phyloP scores from a whole-genome alignment of 2,113 vertebrate genomes.

The Antechinus flavipes region DNA sequence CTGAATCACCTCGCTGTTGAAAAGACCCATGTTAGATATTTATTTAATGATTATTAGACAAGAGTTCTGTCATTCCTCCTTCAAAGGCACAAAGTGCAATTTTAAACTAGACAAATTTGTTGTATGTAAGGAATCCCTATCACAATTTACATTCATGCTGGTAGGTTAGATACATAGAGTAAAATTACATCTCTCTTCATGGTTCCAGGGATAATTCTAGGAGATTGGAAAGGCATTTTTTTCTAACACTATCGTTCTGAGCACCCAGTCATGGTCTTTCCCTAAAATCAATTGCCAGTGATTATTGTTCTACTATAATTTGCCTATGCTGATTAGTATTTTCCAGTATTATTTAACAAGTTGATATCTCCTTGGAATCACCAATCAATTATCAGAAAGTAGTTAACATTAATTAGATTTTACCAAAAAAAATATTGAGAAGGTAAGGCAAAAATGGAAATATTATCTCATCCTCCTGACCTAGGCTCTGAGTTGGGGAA shows the following conservation, averaged over 20 bases:
- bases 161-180: background rate
- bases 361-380: background rate
- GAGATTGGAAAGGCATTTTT: background rate
- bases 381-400: background rate
- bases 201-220: background rate
- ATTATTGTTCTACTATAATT: background rate
- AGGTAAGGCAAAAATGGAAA: background rate
- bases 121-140: background rate
- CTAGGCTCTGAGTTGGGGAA: background rate
- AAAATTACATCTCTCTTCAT: background rate
- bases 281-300: background rate
- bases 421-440: background rate
- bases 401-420: background rate
- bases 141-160: background rate
- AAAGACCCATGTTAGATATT: background rate
- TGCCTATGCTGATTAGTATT: background rate
- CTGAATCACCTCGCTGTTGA: no score
- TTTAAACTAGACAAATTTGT: conserved; percentile 8
- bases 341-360: background rate
- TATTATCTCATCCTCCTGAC: background rate
- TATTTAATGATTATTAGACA: conserved; percentile 16
- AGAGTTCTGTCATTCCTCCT: conserved; percentile 18
- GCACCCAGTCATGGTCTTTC: background rate
- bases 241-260: background rate
- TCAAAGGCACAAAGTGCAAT: background rate